Conservation (phyloP, 2,888 invertebrate genomes). For the Lapara coniferarum region DNA sequence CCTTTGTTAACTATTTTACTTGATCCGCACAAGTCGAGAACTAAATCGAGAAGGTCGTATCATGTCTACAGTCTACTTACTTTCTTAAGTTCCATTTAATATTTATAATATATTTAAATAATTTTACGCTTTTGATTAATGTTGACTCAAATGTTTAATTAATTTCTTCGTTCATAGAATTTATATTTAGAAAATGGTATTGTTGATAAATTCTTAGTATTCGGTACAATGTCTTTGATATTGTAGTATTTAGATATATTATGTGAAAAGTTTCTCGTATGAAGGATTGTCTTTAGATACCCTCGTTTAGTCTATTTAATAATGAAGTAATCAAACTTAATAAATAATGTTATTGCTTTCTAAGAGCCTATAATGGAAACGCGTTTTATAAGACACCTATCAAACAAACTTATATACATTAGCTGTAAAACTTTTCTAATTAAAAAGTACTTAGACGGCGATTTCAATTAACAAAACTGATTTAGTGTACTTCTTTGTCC, state of each 20-base stretch:
- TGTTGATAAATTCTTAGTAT: neutral
- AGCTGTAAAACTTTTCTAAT: neutral
- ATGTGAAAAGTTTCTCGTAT: neutral
- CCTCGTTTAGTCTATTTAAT: neutral
- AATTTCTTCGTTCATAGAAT: neutral
- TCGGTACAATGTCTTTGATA: too few relatives aligned
- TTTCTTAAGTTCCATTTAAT: slow-evolving; percentile 19
- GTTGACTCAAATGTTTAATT: slow-evolving; percentile 4
- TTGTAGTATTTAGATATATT: neutral
- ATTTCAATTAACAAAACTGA: slow-evolving; percentile 17
- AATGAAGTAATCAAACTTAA: too few relatives aligned
- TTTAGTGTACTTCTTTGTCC: neutral
- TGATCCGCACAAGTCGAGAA: neutral
- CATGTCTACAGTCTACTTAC: neutral
- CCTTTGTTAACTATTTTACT: neutral
- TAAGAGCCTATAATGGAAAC: neutral
- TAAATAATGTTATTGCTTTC: neutral
- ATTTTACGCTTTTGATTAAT: slow-evolving; percentile 14
- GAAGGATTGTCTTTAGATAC: neutral
- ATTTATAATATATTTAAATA: neutral
- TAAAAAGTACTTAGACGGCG: neutral
- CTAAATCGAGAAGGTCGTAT: neutral
- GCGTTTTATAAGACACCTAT: neutral
- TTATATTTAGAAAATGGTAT: neutral
- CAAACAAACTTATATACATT: neutral